Evolutionary conservation across 2,797 vertebrate species (phyloP).

Genomic region (Takifugu ocellatus): DNA sequence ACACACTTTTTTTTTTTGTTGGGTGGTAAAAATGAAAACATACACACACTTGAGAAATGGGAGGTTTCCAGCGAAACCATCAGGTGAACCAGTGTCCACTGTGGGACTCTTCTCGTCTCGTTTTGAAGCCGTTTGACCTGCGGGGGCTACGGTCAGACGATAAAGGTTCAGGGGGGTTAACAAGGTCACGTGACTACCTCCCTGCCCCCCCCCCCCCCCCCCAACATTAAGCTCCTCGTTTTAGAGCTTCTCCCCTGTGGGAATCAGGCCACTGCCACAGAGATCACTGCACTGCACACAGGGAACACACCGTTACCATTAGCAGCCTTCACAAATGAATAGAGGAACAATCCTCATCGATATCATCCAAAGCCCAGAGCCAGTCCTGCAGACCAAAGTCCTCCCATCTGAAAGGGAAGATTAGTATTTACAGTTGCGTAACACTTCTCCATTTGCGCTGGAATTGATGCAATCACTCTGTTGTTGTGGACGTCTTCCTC

Average conservation of each 20-base stretch:
- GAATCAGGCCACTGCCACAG: neutral
- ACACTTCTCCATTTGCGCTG: neutral
- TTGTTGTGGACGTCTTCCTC: too few species aligned
- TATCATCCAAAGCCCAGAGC: slow-evolving; percentile 95
- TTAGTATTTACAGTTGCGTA: slow-evolving; percentile 42
- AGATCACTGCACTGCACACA: slow-evolving; percentile 38
- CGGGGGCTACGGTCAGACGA: slow-evolving; percentile 62
- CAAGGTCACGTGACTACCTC: slow-evolving; percentile 3
- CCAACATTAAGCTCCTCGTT: neutral
- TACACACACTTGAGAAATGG: slow-evolving; percentile 29
- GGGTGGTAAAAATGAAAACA: slow-evolving; percentile 16
- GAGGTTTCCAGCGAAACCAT: slow-evolving; percentile 41
- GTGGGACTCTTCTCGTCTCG: slow-evolving; percentile 60
- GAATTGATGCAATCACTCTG: too few species aligned
- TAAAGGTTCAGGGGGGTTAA: neutral
- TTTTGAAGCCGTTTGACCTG: slow-evolving; percentile 66
- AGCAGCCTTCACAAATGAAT: slow-evolving; percentile 89
- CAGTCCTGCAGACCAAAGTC: slow-evolving; percentile 92
- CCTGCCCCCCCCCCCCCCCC: too few species aligned
- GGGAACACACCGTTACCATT: slow-evolving; percentile 62
- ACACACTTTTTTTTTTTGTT: neutral
- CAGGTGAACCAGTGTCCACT: slow-evolving; percentile 60
- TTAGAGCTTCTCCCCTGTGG: neutral
- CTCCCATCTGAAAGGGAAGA: slow-evolving; percentile 90
- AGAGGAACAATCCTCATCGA: slow-evolving; percentile 88